These are phyloP conservation scores for Ylistrum balloti DNA, from an alignment of 1,140 invertebrate species.

Conservation along the genomic window DNA sequence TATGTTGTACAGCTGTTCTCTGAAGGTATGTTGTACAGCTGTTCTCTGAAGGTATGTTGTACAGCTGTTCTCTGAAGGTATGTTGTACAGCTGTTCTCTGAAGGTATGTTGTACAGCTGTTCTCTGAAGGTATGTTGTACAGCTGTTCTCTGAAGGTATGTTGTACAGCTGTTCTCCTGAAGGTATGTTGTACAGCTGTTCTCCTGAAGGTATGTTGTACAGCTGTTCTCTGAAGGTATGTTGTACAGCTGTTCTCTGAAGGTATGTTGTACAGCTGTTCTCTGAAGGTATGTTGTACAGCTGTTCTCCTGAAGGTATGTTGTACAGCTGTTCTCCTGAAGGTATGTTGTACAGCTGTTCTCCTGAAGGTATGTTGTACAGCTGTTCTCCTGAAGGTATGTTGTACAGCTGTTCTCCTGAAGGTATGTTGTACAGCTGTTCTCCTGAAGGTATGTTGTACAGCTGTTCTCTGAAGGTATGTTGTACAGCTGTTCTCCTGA, in stretches of 20 bases:
- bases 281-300: too few species aligned
- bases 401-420: conserved; percentile 83
- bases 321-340: conserved; percentile 83
- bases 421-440: conserved; percentile 81
- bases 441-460: conserved; percentile 81
- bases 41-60: too few species aligned
- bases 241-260: too few species aligned
- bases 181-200: conserved; percentile 81
- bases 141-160: too few species aligned
- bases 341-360: conserved; percentile 79
- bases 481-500: conserved; percentile 83
- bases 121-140: conserved; percentile 50
- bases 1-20: too few species aligned
- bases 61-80: too few species aligned
- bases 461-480: too few species aligned
- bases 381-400: conserved; percentile 83
- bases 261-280: conserved; percentile 50
- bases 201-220: conserved; percentile 85
- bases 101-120: too few species aligned
- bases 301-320: conserved; percentile 83
- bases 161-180: conserved; percentile 83
- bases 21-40: too few species aligned
- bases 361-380: conserved; percentile 82
- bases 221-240: too few species aligned
- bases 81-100: too few species aligned